These are phyloP conservation scores for Falcunculus frontatus DNA, from an alignment of 2,113 vertebrate genomes.

Conservation along the genomic window DNA sequence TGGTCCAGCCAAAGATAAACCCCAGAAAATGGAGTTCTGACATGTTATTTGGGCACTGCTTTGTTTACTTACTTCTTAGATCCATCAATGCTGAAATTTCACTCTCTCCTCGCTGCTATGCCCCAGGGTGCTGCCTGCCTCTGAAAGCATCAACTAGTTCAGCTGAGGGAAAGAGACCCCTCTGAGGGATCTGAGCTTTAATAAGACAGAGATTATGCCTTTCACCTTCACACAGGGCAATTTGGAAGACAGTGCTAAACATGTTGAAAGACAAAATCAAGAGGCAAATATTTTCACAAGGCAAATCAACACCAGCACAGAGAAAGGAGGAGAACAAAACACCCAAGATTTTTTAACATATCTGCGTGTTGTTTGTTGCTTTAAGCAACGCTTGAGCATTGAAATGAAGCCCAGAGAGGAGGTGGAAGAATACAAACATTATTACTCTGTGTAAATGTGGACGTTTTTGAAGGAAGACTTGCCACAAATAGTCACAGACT, in stretches of 20 bases:
- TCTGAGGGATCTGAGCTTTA: background rate
- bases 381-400: slow-evolving; percentile 8
- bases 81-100: background rate
- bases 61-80: background rate
- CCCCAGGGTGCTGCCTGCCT: background rate
- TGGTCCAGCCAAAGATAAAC: background rate
- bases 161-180: background rate
- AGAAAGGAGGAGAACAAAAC: background rate
- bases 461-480: slow-evolving; percentile 7
- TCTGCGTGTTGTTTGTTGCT: slow-evolving; percentile 16
- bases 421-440: background rate
- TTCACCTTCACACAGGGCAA: background rate
- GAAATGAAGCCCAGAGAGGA: slow-evolving; percentile 28
- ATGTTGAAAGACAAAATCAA: background rate
- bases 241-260: slow-evolving; percentile 11
- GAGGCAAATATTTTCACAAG: background rate
- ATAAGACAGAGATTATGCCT: background rate
- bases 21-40: background rate
- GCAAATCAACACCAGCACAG: background rate
- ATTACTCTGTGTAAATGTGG: background rate
- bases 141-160: background rate
- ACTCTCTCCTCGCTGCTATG: background rate
- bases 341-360: background rate
- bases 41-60: background rate
- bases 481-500: background rate